Conservation (phyloP, 2,888 invertebrate genomes). For the Tethea ocularis region DNA sequence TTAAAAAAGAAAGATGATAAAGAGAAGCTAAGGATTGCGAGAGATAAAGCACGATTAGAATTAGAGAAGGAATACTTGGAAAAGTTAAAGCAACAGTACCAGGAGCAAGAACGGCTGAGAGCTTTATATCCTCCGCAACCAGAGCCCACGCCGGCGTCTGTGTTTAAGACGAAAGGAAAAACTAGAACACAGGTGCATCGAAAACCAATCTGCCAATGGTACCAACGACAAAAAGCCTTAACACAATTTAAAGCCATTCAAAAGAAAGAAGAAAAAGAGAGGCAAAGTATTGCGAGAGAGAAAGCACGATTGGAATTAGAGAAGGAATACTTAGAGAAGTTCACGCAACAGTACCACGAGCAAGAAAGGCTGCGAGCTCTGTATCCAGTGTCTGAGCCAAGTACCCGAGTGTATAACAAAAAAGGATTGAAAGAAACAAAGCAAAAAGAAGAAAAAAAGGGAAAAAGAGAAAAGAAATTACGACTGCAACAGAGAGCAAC, state of each 20-base stretch:
- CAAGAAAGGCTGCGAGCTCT: conserved; percentile 8
- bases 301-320: conserved; percentile 21
- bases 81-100: conserved; percentile 15
- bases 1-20: conserved; percentile 19
- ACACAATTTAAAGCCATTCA: conserved; percentile 24
- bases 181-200: conserved; percentile 14
- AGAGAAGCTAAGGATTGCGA: conserved; percentile 21
- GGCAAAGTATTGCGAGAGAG: conserved; percentile 21
- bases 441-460: not conserved
- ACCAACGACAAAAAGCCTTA: conserved; percentile 30
- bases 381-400: not conserved
- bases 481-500: conserved; percentile 16
- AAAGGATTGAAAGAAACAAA: conserved; percentile 9
- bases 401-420: too few species aligned
- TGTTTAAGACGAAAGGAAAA: conserved; percentile 15
- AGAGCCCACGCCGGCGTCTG: conserved; percentile 9
- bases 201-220: conserved; percentile 36
- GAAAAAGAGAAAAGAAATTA: conserved; percentile 5
- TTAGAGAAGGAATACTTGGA: conserved; percentile 17
- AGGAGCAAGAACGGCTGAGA: conserved; percentile 9
- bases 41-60: conserved; percentile 20
- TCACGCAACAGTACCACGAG: conserved; percentile 16
- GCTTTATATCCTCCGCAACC: conserved; percentile 8
- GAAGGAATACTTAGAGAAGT: conserved; percentile 15
- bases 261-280: conserved; percentile 14